phyloP scores from a whole-genome alignment of 2,888 invertebrate species.

The Thyatira batis region DNA sequence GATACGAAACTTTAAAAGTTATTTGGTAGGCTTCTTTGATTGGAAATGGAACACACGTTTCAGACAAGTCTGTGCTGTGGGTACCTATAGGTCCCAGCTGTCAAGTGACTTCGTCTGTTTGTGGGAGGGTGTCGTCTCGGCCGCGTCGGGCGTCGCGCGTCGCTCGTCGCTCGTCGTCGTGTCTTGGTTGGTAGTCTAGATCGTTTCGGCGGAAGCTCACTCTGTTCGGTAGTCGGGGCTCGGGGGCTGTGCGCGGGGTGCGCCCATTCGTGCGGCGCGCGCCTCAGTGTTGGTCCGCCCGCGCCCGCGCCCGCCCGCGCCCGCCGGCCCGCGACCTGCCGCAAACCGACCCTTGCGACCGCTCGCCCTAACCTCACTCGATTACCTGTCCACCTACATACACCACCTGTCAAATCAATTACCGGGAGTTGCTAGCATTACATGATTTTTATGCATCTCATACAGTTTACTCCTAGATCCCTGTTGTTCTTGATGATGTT shows the following conservation, averaged over 20 bases:
- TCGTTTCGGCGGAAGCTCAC: constrained; percentile 30
- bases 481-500: not conserved
- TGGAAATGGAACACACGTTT: too few species aligned
- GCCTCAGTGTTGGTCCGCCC: constrained; percentile 77
- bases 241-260: constrained; percentile 45
- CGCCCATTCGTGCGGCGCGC: constrained; percentile 67
- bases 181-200: constrained; percentile 65
- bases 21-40: too few species aligned
- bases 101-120: constrained; percentile 12
- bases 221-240: constrained; percentile 30
- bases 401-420: constrained; percentile 55
- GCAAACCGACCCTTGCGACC: constrained; percentile 58
- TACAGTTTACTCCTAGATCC: not conserved
- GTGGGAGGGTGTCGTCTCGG: constrained; percentile 35
- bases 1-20: too few species aligned
- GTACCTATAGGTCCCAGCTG: too few species aligned
- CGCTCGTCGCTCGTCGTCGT: too few species aligned
- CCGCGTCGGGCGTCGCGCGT: too few species aligned
- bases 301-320: constrained; percentile 77
- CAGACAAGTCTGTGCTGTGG: too few species aligned
- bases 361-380: constrained; percentile 67
- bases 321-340: constrained; percentile 68
- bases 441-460: constrained; percentile 13
- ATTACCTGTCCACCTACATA: constrained; percentile 50
- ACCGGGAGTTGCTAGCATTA: constrained; percentile 22